These are phyloP conservation scores for Abrostola triplasia DNA, from an alignment of 2,888 invertebrate genomes.

Conservation along the genomic window DNA sequence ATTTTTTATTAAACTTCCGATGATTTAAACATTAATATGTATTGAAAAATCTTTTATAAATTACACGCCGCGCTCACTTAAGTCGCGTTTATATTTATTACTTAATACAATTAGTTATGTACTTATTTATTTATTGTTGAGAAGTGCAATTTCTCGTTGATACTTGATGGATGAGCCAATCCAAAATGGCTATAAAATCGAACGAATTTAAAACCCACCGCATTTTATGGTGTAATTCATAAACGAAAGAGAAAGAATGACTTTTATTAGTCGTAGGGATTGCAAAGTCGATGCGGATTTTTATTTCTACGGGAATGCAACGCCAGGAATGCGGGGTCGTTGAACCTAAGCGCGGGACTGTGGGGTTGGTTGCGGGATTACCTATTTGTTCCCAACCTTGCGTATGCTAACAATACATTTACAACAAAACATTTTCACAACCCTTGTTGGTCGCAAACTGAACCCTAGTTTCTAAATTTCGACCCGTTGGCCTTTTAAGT, in stretches of 20 bases:
- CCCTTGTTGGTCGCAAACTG: constrained; percentile 44
- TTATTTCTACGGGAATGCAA: constrained; percentile 71
- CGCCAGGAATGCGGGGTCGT: constrained; percentile 71
- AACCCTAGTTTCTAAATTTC: constrained; percentile 37
- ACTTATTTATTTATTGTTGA: constrained; percentile 8
- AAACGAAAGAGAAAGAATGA: constrained; percentile 56
- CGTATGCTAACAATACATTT: constrained; percentile 55
- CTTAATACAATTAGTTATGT: too few relatives aligned
- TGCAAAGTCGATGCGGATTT: constrained; percentile 60
- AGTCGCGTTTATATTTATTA: constrained; percentile 14
- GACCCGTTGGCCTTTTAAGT: constrained; percentile 29
- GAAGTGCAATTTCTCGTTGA: constrained; percentile 20
- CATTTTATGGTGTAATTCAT: constrained; percentile 52
- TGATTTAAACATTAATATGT: constrained; percentile 2
- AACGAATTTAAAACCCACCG: constrained; percentile 56
- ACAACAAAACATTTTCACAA: constrained; percentile 55
- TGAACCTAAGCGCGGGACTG: constrained; percentile 71
- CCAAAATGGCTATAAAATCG: constrained; percentile 51
- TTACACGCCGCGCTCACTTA: constrained; percentile 7
- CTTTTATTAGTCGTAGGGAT: constrained; percentile 55
- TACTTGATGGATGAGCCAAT: constrained; percentile 24
- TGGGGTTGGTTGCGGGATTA: constrained; percentile 67
- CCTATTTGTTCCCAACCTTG: constrained; percentile 64
- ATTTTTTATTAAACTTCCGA: neutral
- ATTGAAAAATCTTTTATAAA: constrained; percentile 18